phyloP scores from a whole-genome alignment of 2,797 vertebrate genomes.

The Eleutherodactylus coqui region DNA sequence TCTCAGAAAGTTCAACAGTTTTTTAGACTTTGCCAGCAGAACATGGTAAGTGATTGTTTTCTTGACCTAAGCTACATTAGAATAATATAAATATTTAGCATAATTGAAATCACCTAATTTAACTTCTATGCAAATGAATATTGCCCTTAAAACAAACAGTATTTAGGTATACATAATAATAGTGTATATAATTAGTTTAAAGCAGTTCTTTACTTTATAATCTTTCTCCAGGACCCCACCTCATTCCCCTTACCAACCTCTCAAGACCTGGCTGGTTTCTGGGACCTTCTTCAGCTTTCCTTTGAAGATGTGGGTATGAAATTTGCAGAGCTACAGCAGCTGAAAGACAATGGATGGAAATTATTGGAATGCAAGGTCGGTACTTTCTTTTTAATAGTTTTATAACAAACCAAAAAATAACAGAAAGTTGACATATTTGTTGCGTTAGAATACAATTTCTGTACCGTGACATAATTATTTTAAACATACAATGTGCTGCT shows the following conservation, averaged over 20 bases:
- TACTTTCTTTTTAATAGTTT: background rate
- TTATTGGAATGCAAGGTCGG: conserved; percentile 91
- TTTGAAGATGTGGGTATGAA: conserved; percentile 96
- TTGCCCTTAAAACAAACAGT: background rate
- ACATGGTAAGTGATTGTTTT: conserved; percentile 84
- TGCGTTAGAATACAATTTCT: too few relatives aligned
- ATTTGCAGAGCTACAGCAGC: conserved; percentile 94
- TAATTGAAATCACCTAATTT: too few relatives aligned
- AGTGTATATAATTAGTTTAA: background rate
- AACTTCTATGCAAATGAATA: too few relatives aligned
- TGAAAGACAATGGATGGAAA: conserved; percentile 97
- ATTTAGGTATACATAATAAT: background rate
- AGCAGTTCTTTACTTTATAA: background rate
- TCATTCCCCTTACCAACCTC: conserved; percentile 94
- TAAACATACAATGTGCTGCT: too few relatives aligned
- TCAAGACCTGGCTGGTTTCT: conserved; percentile 97
- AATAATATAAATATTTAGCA: too few relatives aligned
- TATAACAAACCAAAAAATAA: too few relatives aligned
- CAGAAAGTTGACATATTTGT: too few relatives aligned
- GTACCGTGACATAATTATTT: too few relatives aligned
- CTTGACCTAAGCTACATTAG: background rate
- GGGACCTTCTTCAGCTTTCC: conserved; percentile 98
- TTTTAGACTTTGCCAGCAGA: conserved; percentile 98
- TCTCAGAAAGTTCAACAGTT: conserved; percentile 99
- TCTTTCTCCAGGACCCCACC: conserved; percentile 74